Evolutionary conservation across 1,140 invertebrate genomes (phyloP).

Genomic region (Lepidurus packardi): DNA sequence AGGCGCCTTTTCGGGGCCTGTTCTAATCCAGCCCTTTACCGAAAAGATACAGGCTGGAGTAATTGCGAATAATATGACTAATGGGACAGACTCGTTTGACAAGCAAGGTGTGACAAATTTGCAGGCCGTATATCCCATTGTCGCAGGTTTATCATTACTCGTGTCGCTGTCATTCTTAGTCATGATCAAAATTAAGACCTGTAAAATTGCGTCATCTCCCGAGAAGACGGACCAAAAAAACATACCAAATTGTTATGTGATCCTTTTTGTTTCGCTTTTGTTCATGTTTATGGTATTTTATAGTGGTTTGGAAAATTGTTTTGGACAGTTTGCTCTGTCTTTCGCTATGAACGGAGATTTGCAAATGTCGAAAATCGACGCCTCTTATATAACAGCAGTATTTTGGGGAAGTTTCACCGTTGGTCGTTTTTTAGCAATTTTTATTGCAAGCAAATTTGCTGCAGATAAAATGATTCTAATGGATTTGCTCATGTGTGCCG

Average conservation of each 20-base stretch:
- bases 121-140: not conserved
- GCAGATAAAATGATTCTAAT: not conserved
- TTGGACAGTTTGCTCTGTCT: conserved; percentile 47
- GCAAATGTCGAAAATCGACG: conserved; percentile 42
- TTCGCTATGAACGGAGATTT: conserved; percentile 43
- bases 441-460: conserved; percentile 44
- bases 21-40: conserved; percentile 48
- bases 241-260: not conserved
- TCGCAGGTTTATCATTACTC: not conserved
- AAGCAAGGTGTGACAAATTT: not conserved
- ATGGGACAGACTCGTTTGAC: not conserved
- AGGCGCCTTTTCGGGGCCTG: conserved; percentile 51
- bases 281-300: not conserved
- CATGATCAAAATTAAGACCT: not conserved
- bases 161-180: not conserved
- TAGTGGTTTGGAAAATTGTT: conserved; percentile 32
- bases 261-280: not conserved
- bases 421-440: conserved; percentile 47
- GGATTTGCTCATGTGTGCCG: conserved; percentile 35
- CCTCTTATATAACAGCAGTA: conserved; percentile 45
- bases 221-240: not conserved
- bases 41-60: not conserved
- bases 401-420: conserved; percentile 51
- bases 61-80: not conserved
- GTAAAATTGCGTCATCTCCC: not conserved